Conservation (phyloP, 2,888 invertebrate species). For the Hydrotaea diabolus region DNA sequence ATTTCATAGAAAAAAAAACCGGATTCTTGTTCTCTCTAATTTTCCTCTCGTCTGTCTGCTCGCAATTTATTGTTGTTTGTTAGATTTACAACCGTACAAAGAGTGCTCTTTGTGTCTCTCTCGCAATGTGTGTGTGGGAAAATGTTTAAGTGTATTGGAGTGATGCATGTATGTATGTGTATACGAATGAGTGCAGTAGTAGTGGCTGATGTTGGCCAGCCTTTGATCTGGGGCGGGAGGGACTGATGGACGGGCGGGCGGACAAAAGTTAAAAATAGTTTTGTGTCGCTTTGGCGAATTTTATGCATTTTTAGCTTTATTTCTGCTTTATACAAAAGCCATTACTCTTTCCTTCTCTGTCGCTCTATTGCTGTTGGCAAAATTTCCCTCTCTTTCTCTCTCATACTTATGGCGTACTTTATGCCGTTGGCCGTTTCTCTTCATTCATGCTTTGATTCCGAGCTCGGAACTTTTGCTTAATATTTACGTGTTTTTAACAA, state of each 20-base stretch:
- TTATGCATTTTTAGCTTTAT: slow-evolving; percentile 54
- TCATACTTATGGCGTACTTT: not conserved
- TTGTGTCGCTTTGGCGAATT: slow-evolving; percentile 59
- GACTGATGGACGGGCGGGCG: too few relatives aligned
- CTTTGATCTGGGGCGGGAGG: not conserved
- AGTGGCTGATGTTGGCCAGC: not conserved
- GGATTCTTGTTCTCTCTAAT: too few relatives aligned
- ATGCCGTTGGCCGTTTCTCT: not conserved
- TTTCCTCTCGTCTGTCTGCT: not conserved
- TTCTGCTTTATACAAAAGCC: not conserved
- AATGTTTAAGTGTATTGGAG: too few relatives aligned
- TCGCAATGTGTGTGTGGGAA: too few relatives aligned
- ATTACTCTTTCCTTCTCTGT: not conserved
- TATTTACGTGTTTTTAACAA: slow-evolving; percentile 23
- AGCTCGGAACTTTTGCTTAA: slow-evolving; percentile 43
- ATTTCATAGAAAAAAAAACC: not conserved
- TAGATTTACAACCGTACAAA: not conserved
- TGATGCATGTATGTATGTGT: not conserved
- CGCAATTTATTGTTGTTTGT: slow-evolving; percentile 6
- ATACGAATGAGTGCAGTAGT: not conserved
- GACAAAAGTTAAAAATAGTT: slow-evolving; percentile 44
- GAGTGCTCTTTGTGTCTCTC: not conserved
- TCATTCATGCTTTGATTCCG: slow-evolving; percentile 51
- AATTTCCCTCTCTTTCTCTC: not conserved
- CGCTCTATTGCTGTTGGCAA: slow-evolving; percentile 1